These are phyloP conservation scores for Ischnura elegans DNA, from an alignment of 2,888 invertebrate genomes.

Conservation along the genomic window DNA sequence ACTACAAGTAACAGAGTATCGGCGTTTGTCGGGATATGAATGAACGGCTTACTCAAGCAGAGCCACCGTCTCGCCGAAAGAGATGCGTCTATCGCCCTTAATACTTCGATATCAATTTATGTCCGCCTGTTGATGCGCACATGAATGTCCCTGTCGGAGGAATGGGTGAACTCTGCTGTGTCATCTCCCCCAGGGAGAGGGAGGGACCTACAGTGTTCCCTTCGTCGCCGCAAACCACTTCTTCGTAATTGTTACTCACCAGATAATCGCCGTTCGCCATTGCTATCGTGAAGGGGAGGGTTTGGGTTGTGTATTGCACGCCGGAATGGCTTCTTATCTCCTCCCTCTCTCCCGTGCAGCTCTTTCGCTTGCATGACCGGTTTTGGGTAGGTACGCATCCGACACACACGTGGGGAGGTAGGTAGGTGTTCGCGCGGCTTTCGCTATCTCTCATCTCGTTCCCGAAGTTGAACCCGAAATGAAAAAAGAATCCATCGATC, in stretches of 20 bases:
- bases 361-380: slow-evolving; percentile 34
- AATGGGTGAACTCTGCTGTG: neutral
- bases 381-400: slow-evolving; percentile 35
- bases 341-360: neutral
- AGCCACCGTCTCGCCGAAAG: neutral
- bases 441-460: slow-evolving; percentile 26
- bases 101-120: neutral
- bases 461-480: slow-evolving; percentile 9
- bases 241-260: neutral
- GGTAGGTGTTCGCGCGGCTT: neutral
- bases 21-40: slow-evolving; percentile 50
- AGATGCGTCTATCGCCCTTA: neutral
- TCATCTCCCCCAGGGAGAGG: neutral
- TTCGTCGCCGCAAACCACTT: neutral
- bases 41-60: neutral
- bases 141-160: neutral
- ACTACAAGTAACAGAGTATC: slow-evolving; percentile 37
- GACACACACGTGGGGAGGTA: slow-evolving; percentile 4
- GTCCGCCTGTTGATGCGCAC: neutral
- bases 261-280: slow-evolving; percentile 11
- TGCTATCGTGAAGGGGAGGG: neutral
- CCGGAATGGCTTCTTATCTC: neutral
- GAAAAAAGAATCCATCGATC: slow-evolving; percentile 25
- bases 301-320: neutral
- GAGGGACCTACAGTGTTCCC: no score